phyloP scores from a whole-genome alignment of 2,888 invertebrate genomes.

The Caenorhabditis becei region DNA sequence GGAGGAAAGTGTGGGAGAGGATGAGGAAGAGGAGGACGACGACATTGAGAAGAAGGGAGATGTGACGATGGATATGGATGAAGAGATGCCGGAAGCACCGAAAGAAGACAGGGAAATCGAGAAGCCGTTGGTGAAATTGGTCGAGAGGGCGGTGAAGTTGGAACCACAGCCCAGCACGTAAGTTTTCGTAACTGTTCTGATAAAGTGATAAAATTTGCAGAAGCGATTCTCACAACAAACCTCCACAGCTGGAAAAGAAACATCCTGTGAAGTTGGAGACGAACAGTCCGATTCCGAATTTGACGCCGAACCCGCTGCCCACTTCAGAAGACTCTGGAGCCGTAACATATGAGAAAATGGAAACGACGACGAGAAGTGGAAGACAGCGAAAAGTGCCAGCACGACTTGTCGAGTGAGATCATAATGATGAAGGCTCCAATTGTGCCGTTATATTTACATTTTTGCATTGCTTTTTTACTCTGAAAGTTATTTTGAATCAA shows the following conservation, averaged over 20 bases:
- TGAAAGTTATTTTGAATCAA: too few relatives aligned
- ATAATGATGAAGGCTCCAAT: too few relatives aligned
- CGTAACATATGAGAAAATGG: background rate
- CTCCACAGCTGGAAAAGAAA: too few relatives aligned
- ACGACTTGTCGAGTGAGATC: slow-evolving; percentile 18
- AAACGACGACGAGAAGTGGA: slow-evolving; percentile 37
- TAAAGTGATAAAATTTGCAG: background rate
- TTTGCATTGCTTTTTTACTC: background rate
- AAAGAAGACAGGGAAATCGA: background rate
- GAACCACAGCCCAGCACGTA: too few relatives aligned
- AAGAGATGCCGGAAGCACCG: background rate
- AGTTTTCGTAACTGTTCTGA: slow-evolving; percentile 1
- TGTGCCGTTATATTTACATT: too few relatives aligned
- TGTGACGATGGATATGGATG: background rate
- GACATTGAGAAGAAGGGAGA: background rate
- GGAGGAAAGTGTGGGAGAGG: slow-evolving; percentile 11
- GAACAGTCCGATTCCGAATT: too few relatives aligned
- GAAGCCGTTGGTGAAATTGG: background rate
- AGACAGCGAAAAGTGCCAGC: slow-evolving; percentile 50
- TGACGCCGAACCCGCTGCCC: background rate
- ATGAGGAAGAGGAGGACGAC: slow-evolving; percentile 19
- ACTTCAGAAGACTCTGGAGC: background rate
- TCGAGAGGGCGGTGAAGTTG: background rate
- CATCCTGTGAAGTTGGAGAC: too few relatives aligned
- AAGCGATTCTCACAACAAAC: too few relatives aligned